Evolutionary conservation across 2,797 vertebrate genomes (phyloP).

Genomic region (Arvicola amphibius): DNA sequence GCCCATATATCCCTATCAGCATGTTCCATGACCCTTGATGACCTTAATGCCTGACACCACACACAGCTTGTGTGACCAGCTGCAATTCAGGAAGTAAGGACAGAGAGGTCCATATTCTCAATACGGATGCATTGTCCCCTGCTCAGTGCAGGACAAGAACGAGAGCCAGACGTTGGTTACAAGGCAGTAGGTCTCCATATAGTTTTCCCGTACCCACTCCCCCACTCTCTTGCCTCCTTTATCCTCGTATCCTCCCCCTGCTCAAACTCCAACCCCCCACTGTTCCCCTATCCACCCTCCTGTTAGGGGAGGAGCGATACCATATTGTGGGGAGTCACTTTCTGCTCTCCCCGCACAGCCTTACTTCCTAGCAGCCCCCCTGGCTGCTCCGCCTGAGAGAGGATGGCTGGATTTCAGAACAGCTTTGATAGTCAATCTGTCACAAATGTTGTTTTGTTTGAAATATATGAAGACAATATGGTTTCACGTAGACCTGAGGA

Average conservation of each 20-base stretch:
- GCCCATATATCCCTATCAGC: not conserved
- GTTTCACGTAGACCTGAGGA: not conserved
- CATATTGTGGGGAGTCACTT: not conserved
- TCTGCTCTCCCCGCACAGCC: fast-evolving
- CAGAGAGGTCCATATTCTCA: not conserved
- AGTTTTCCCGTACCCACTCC: not conserved
- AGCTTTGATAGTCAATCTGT: not conserved
- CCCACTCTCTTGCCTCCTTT: too few species aligned
- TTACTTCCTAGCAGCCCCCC: not conserved
- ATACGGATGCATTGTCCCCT: not conserved
- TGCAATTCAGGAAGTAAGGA: not conserved
- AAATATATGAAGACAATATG: not conserved
- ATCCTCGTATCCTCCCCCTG: too few species aligned
- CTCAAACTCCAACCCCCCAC: not conserved
- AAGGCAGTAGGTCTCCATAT: not conserved
- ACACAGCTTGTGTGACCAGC: not conserved
- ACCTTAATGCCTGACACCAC: not conserved
- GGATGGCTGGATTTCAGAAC: not conserved
- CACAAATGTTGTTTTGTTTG: slow-evolving; percentile 10
- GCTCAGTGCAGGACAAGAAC: not conserved
- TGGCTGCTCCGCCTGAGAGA: fast-evolving
- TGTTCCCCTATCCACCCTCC: not conserved
- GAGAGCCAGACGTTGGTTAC: not conserved
- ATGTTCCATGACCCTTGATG: not conserved
- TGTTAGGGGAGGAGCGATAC: not conserved